Base-by-base conservation (phyloP, 2,113 vertebrate species). In the Micronisus gabar region DNA sequence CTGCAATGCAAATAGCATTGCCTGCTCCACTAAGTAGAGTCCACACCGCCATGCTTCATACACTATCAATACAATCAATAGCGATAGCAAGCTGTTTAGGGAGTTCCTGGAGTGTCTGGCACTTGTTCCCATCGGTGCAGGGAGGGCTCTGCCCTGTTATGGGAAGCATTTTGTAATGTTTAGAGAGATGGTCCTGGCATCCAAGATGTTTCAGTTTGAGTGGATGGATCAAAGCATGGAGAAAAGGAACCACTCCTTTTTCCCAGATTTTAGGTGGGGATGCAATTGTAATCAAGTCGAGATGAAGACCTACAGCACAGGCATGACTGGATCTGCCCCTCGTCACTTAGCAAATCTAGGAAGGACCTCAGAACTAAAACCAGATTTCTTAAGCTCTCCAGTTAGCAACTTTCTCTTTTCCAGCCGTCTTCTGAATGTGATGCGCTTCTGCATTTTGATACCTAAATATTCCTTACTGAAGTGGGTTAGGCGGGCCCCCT, bases 101-200 rank as follows among this genome's bases (percentile, higher is more conserved):
- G 72, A 50, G 50, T 62, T 94, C 76, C 68, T 32, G 41, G 76
- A 62, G 81, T 15, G 20, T 53, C 65, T 74, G 66, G 16, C 29
- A 13, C 10, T 79, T 32, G 25, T 53, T 55, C 41, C n/a, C 8
- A 3, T 19, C 1, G 0, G 1, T 27, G 29, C 43, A 71, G 47
- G 48, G 63, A 74, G 25, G 61, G 27, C 81, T 89, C 65, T 81
- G 61, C 43, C 47, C 34, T 36, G 9, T 4, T 21, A 1, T 1
- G n/a, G 62, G 84, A 48, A 87, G 36, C 26, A 14, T 32, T 91
- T 26, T 71, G 17, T 56, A 13, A 29, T 18, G 13, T 52, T 85
- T n/a, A 21, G 50, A 48, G 61, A 13, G 22, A 5, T 29, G n/a
- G 5, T 56, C 32, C 20, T 25, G 43, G 48, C 11, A 25, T 36